Conservation (phyloP, 2,888 invertebrate genomes). For the Pterobdella sp. region DNA sequence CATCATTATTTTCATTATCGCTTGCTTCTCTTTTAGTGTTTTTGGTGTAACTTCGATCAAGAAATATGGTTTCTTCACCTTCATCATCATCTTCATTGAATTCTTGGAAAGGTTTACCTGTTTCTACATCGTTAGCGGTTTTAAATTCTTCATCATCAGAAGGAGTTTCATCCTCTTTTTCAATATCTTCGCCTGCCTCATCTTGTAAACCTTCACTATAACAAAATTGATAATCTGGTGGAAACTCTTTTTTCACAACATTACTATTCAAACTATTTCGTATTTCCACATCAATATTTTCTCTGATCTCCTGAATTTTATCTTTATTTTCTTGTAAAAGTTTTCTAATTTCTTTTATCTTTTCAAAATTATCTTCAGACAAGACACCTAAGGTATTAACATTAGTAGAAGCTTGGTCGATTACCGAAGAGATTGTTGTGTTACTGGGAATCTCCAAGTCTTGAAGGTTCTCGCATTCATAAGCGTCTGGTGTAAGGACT, state of each 20-base stretch:
- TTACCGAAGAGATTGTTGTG: neutral
- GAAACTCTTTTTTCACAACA: neutral
- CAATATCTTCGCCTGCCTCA: neutral
- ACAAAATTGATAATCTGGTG: neutral
- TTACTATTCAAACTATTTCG: neutral
- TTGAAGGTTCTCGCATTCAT: too few relatives aligned
- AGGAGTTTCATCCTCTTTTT: neutral
- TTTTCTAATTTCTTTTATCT: constrained; percentile 19
- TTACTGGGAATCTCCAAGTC: neutral
- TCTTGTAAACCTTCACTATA: neutral
- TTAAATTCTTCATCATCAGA: neutral
- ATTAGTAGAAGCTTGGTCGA: neutral
- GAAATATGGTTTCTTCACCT: neutral
- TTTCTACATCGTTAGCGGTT: neutral
- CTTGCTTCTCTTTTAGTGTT: neutral
- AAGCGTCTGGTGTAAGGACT: neutral
- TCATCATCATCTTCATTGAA: neutral
- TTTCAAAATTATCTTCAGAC: constrained; percentile 14
- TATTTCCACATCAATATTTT: constrained; percentile 13
- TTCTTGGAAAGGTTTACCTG: neutral
- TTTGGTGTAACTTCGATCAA: neutral
- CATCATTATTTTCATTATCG: neutral
- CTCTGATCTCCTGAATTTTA: constrained; percentile 20
- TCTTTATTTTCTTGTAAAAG: constrained; percentile 23
- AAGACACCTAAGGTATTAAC: neutral